Conservation (phyloP, 2,113 vertebrate species). For the Lota lota region DNA sequence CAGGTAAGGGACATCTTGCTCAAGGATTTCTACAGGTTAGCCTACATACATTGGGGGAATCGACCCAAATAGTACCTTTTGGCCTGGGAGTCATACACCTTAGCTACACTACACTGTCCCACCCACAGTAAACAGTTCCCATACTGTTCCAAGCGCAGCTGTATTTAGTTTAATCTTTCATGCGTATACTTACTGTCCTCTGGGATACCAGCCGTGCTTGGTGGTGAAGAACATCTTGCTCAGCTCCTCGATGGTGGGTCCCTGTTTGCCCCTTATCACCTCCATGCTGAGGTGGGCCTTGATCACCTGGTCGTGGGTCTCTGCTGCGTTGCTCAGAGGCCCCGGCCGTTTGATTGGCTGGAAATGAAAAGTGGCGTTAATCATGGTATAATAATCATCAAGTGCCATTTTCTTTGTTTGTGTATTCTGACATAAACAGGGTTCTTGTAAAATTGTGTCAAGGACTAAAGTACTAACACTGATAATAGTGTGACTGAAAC, state of each 20-base stretch:
- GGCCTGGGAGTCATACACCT: too few relatives aligned
- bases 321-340: slow-evolving; percentile 72
- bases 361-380: not conserved
- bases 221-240: slow-evolving; percentile 97
- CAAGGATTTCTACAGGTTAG: too few relatives aligned
- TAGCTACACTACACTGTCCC: too few relatives aligned
- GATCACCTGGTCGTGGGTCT: slow-evolving; percentile 89
- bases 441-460: too few relatives aligned
- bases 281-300: slow-evolving; percentile 80
- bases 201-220: slow-evolving; percentile 93
- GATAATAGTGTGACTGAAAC: not conserved
- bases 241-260: slow-evolving; percentile 86
- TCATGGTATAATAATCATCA: not conserved
- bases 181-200: slow-evolving; percentile 85
- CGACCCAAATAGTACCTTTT: too few relatives aligned
- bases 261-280: slow-evolving; percentile 53
- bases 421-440: too few relatives aligned
- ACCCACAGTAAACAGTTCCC: too few relatives aligned
- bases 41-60: too few relatives aligned
- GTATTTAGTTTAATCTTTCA: not conserved
- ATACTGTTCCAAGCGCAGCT: too few relatives aligned
- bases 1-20: too few relatives aligned
- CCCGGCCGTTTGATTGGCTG: slow-evolving; percentile 83
- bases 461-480: too few relatives aligned
- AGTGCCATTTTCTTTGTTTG: not conserved